Evolutionary conservation across 2,888 invertebrate species (phyloP), one percentile per base, ranked within the genome.

Genomic region (Hofmannophila pseudospretella): DNA sequence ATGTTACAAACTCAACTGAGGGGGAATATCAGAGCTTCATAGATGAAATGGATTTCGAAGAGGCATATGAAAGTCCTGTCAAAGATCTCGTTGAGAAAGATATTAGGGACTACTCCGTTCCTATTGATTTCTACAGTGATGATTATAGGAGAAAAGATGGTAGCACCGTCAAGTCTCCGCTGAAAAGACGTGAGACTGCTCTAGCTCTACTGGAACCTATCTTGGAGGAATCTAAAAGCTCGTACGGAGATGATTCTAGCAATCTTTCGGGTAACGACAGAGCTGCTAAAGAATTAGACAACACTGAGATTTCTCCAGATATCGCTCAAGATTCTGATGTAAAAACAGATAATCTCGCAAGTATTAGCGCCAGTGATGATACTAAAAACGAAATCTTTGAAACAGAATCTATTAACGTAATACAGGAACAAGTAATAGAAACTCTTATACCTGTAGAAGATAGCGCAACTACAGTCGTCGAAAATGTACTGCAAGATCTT

Each of bases 11-110:
- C 9, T 61, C 73, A 0, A 50, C 47, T n/a, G 80, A 80, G 56
- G 87, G 87, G 0, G 85, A 82, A 49, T 88, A 87, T 45, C 78
- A 78, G n/a, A 87, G 86, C 43, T 88, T 87, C 32, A 69, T 68
- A 28, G 84, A 81, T 3, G 76, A 71, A 11, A 53, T 69, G 45
- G 68, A 78, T 42, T 74, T 77, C 8, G 84, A 76, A 38, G 69
- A 76, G 5, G 69, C 54, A 1, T 88, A 86, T 29, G 76, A 78
- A 47, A 86, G 85, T 56, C 85, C 87, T 0, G 84, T 88, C 0
- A 84, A 80, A 52, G 73, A 78, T 37, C 56, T 88, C 7, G 77
- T 85, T 0, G 72, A 69, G 13, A 87, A 88, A 60, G 87, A 88
- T 39, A 86, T 88, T 12, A 71, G 87, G 35, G 85, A 86, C 47